Percentiles rank a stretch among this genome's conserved stretches.
Evolutionary conservation across 2,888 invertebrate genomes (phyloP).

Genomic region (Adela reaumurella): DNA sequence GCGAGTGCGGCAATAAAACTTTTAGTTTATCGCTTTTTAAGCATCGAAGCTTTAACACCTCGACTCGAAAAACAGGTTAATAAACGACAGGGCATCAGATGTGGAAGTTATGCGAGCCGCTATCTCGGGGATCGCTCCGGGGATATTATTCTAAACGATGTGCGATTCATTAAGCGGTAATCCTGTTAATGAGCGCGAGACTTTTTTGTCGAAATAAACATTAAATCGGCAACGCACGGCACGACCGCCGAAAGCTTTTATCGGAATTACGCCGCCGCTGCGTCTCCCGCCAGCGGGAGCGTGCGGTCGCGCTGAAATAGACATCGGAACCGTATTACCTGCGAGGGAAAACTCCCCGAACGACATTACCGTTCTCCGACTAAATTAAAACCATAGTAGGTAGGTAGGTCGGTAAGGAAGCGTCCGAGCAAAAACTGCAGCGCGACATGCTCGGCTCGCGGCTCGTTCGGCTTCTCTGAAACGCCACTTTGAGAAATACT

Average conservation of each 20-base stretch:
- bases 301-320: neutral
- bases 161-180: slow-evolving; percentile 41
- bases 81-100: slow-evolving; percentile 30
- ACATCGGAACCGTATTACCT: neutral
- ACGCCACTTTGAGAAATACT: neutral
- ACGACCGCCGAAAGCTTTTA: slow-evolving; percentile 35
- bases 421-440: too few relatives aligned
- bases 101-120: slow-evolving; percentile 41
- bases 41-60: slow-evolving; percentile 31
- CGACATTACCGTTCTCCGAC: neutral
- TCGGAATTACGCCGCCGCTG: slow-evolving; percentile 34
- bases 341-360: neutral
- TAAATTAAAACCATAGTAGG: neutral
- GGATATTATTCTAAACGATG: slow-evolving; percentile 29
- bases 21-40: slow-evolving; percentile 26
- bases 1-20: slow-evolving; percentile 22
- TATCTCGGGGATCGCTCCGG: slow-evolving; percentile 20
- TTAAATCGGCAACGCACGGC: slow-evolving; percentile 39
- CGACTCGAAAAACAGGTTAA: slow-evolving; percentile 34
- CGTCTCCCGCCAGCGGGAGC: neutral
- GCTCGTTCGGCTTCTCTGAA: too few relatives aligned
- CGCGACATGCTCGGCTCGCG: too few relatives aligned
- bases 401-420: too few relatives aligned
- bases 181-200: slow-evolving; percentile 42
- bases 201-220: slow-evolving; percentile 50